phyloP scores from a whole-genome alignment of 2,797 vertebrate genomes.

The Pelodytes ibericus region DNA sequence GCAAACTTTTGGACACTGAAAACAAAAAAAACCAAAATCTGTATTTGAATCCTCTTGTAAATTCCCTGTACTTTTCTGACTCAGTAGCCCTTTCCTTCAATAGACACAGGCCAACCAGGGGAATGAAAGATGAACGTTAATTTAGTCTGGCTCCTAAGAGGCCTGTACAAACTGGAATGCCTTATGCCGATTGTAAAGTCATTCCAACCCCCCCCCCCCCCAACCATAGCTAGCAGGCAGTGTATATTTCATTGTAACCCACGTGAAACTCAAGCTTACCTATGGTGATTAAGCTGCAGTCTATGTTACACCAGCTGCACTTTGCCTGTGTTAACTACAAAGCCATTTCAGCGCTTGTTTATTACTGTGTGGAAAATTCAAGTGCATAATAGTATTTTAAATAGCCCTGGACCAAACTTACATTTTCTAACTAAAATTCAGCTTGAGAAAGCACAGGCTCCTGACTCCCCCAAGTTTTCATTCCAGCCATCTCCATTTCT shows the following conservation, averaged over 20 bases:
- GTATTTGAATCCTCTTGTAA: slow-evolving; percentile 5
- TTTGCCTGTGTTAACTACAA: slow-evolving; percentile 15
- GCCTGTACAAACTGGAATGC: background rate
- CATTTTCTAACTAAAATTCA: background rate
- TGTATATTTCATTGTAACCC: slow-evolving; percentile 1
- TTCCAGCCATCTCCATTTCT: slow-evolving; percentile 11
- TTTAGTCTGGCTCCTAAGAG: slow-evolving; percentile 7
- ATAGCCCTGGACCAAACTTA: background rate
- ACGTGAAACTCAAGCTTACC: slow-evolving; percentile 20
- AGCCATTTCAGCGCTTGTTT: slow-evolving; percentile 16
- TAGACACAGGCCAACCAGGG: background rate
- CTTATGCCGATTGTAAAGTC: slow-evolving; percentile 5
- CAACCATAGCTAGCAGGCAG: slow-evolving; percentile 7
- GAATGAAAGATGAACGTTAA: background rate
- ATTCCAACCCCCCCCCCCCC: background rate
- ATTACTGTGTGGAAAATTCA: slow-evolving; percentile 19
- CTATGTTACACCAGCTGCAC: background rate
- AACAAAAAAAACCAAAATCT: slow-evolving; percentile 28
- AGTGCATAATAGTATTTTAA: slow-evolving; percentile 16
- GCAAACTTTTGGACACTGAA: slow-evolving; percentile 24
- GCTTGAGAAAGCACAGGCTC: slow-evolving; percentile 7
- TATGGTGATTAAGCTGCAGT: background rate
- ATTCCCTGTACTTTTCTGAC: slow-evolving; percentile 8
- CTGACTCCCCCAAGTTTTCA: background rate
- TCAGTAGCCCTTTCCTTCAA: background rate